Conservation (phyloP, 1,140 invertebrate species). For the Panulirus ornatus region DNA sequence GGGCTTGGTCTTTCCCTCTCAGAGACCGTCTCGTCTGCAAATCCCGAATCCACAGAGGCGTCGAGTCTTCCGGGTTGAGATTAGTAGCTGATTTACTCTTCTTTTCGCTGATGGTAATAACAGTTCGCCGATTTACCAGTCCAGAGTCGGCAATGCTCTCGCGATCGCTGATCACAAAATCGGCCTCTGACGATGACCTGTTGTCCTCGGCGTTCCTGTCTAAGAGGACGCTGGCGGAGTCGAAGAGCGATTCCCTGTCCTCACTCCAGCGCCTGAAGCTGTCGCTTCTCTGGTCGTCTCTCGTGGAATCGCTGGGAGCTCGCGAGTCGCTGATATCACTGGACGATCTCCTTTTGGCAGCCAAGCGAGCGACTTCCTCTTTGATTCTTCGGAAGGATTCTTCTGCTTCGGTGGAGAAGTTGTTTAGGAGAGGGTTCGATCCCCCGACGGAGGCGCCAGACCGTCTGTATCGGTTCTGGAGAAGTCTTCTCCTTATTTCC, state of each 20-base stretch:
- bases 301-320: slow-evolving; percentile 26
- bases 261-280: slow-evolving; percentile 22
- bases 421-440: slow-evolving; percentile 54
- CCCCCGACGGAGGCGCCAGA: slow-evolving; percentile 13
- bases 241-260: slow-evolving; percentile 40
- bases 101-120: slow-evolving; percentile 73
- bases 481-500: slow-evolving; percentile 49
- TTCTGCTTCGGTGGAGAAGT: slow-evolving; percentile 39
- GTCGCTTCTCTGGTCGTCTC: background rate
- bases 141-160: slow-evolving; percentile 74
- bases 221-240: slow-evolving; percentile 44
- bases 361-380: slow-evolving; percentile 56
- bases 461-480: slow-evolving; percentile 27
- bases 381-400: slow-evolving; percentile 59
- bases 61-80: slow-evolving; percentile 26
- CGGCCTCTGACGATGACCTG: slow-evolving; percentile 70
- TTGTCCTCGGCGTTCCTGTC: slow-evolving; percentile 32
- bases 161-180: slow-evolving; percentile 71
- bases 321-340: slow-evolving; percentile 47
- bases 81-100: slow-evolving; percentile 73
- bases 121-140: slow-evolving; percentile 67
- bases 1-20: slow-evolving; percentile 23
- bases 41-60: slow-evolving; percentile 62
- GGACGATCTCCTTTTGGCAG: slow-evolving; percentile 58
- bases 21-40: slow-evolving; percentile 65